Base-by-base conservation (phyloP, 2,113 vertebrate species). In the Emydura subglobosa region DNA sequence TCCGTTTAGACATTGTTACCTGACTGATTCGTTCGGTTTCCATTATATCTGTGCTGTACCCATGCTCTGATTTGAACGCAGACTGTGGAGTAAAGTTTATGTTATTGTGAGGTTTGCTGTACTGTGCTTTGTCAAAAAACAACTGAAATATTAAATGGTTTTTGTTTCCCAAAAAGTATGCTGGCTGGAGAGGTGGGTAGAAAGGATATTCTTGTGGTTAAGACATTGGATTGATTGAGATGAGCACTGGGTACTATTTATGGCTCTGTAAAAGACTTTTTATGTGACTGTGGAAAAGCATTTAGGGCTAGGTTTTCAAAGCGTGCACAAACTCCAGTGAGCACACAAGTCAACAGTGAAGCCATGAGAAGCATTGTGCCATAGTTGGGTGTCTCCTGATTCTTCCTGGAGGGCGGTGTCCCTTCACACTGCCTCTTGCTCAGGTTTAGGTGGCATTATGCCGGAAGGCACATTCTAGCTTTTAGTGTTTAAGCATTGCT, bases 291-390 rank as follows among this genome's bases (percentile, higher is more conserved):
- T 34, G 61, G 61, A 34, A 12, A 65, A 65, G 34, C 31, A 34
- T 31, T 5, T 65, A 34, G 61, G 61, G 61, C 27, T 9, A 65
- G 3, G 34, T 65, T 65, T 31, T 65, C 61, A 34, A 34, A 16
- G 31, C 9, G 31, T 34, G 61, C 31, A 65, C 29, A 65, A 34
- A 34, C 12, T 65, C 55, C 22, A 57, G 55, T 57, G 55, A 57
- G 31, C 34, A 34, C 31, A 31, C 34, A 65, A 65, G 34, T n/a
- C 31, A 65, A 65, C 13, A 42, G 68, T 24, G n/a, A 21, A n/a
- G 81, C 21, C 80, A 8, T 34, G 7, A 1, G 4, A 49, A 7
- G 10, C n/a, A 3, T 0, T 4, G 27, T 50, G 39, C 82, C 53
- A 85, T 53, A 31, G 29, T 34, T 65, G 61, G 16, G 17, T 16